A percentile compares a stretch with the other conserved stretches of the same genome.
Conservation (phyloP, 2,888 invertebrate species). For the Drosophila cracens region DNA sequence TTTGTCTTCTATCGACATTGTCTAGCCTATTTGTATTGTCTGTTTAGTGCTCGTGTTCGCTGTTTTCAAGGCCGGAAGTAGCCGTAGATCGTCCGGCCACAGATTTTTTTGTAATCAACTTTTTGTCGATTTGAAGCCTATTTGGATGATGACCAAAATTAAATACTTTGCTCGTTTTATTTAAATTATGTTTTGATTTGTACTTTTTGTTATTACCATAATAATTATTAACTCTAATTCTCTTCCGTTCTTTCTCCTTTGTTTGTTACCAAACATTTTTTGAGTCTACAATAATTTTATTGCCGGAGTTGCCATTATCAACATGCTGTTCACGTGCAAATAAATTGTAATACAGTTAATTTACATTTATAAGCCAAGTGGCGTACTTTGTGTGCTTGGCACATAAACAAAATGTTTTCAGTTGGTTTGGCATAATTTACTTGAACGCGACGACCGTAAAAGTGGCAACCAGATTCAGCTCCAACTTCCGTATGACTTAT, state of each 20-base stretch:
- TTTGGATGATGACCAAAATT: constrained; percentile 36
- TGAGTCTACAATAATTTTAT: background rate
- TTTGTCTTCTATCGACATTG: too few relatives aligned
- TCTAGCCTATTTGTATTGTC: too few relatives aligned
- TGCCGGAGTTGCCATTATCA: constrained; percentile 9
- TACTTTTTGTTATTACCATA: constrained; percentile 25
- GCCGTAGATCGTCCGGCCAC: too few relatives aligned
- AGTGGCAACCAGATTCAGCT: constrained; percentile 29
- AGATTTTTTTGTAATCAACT: background rate
- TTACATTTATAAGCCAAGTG: constrained; percentile 38
- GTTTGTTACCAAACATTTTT: constrained; percentile 13
- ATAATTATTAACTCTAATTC: constrained; percentile 42
- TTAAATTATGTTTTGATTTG: constrained; percentile 45
- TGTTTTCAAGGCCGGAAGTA: too few relatives aligned
- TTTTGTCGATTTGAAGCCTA: constrained; percentile 24
- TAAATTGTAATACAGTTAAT: constrained; percentile 48
- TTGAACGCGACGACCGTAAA: constrained; percentile 29
- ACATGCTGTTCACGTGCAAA: constrained; percentile 6
- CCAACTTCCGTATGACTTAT: constrained; percentile 63
- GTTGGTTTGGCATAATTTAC: constrained; percentile 62
- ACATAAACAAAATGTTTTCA: constrained; percentile 63
- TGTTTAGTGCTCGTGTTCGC: too few relatives aligned
- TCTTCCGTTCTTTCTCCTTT: constrained; percentile 69
- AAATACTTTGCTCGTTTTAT: constrained; percentile 51
- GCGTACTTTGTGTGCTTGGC: background rate